Percentiles rank a stretch among this genome's conserved stretches.
These are phyloP conservation scores for Carterocephalus palaemon DNA, from an alignment of 2,888 invertebrate species.

Conservation along the genomic window DNA sequence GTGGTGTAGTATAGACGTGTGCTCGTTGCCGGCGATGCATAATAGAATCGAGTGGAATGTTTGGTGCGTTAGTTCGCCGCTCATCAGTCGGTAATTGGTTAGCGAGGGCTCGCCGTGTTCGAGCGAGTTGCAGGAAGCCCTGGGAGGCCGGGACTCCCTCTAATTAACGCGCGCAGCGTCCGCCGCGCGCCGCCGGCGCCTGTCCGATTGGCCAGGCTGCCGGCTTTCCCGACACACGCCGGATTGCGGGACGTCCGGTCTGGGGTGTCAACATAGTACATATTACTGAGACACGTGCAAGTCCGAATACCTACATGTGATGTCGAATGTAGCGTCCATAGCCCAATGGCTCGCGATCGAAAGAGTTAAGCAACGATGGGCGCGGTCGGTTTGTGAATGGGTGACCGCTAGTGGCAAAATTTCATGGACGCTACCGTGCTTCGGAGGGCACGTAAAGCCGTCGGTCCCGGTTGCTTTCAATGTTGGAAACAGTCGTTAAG, in stretches of 20 bases:
- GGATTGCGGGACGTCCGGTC: constrained; percentile 3
- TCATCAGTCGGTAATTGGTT: constrained; percentile 73
- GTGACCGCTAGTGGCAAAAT: too few species aligned
- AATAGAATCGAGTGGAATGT: constrained; percentile 59
- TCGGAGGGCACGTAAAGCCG: too few species aligned
- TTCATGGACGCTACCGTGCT: too few species aligned
- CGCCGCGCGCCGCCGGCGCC: constrained; percentile 34
- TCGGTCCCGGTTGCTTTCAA: too few species aligned
- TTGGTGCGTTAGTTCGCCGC: constrained; percentile 59
- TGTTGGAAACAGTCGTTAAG: too few species aligned
- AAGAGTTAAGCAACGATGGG: too few species aligned
- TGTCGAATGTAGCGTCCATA: too few species aligned
- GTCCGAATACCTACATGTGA: too few species aligned
- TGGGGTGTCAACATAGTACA: not conserved
- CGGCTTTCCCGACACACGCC: constrained; percentile 13
- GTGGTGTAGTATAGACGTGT: constrained; percentile 3
- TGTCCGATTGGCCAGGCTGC: constrained; percentile 38
- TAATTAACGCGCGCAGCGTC: constrained; percentile 59
- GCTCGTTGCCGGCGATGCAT: constrained; percentile 52
- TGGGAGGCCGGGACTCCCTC: constrained; percentile 50
- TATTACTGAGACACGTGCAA: not conserved
- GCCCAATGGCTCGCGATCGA: too few species aligned
- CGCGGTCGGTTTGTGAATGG: too few species aligned
- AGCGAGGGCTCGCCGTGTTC: constrained; percentile 53
- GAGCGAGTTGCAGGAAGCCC: constrained; percentile 32